Conservation (phyloP, 2,797 vertebrate genomes). For the Craterocephalus amniculus region DNA sequence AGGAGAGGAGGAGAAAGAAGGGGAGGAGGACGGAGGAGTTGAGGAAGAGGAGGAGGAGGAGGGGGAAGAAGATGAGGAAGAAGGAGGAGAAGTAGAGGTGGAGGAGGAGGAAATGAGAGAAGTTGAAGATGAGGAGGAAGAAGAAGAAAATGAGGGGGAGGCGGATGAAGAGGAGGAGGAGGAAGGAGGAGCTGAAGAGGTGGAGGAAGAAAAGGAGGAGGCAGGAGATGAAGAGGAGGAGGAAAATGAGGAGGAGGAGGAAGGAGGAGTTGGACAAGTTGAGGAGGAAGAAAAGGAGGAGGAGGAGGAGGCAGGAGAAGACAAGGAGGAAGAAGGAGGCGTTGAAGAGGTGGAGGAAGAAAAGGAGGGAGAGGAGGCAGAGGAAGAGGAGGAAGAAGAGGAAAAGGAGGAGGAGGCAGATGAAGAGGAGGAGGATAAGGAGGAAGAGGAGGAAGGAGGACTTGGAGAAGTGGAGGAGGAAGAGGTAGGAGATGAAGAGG, state of each 20-base stretch:
- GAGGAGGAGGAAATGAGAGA: background rate
- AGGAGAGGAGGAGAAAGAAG: fast-evolving
- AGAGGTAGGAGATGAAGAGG: background rate
- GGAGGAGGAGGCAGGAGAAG: background rate
- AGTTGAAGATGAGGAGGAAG: background rate
- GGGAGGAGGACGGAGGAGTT: background rate
- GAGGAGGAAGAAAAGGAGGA: background rate
- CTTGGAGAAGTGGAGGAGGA: background rate
- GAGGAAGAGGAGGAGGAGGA: slow-evolving; percentile 6
- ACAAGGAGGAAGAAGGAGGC: background rate
- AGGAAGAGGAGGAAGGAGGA: background rate
- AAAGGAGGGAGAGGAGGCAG: slow-evolving; percentile 16
- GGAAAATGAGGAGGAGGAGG: background rate
- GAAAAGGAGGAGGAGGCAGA: background rate
- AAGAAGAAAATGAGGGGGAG: background rate
- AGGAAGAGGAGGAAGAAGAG: background rate
- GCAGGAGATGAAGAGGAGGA: background rate
- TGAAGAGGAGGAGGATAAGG: background rate
- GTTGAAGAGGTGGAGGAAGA: slow-evolving; percentile 5
- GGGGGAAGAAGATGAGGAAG: background rate
- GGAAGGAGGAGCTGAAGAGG: background rate
- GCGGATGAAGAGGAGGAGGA: background rate
- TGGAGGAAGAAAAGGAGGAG: background rate
- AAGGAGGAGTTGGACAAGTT: background rate
- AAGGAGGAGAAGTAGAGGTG: background rate